Percentiles rank a stretch among this genome's conserved stretches.
Evolutionary conservation across 1,140 invertebrate genomes (phyloP).

Genomic region (Prorops nasuta): DNA sequence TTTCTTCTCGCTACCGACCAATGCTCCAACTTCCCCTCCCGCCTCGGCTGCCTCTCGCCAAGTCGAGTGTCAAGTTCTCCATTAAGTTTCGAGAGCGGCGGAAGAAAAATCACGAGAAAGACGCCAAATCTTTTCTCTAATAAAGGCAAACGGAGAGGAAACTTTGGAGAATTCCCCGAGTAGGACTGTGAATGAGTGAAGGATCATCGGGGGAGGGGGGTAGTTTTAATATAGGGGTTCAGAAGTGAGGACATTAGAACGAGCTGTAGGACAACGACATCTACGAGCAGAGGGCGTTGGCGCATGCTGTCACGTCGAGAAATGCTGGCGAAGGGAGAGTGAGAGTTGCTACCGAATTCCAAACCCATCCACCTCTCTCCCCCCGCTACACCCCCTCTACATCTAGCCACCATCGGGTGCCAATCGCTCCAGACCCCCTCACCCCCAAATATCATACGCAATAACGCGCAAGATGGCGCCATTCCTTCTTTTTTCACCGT

Average conservation of each 20-base stretch:
- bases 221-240: constrained; percentile 30
- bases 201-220: constrained; percentile 4
- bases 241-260: not conserved
- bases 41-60: too few species aligned
- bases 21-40: too few species aligned
- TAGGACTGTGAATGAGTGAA: too few species aligned
- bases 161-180: too few species aligned
- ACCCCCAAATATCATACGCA: constrained; percentile 9
- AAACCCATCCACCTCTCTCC: not conserved
- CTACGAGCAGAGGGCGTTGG: not conserved
- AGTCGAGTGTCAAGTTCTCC: too few species aligned
- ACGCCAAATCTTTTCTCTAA: too few species aligned
- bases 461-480: constrained; percentile 11
- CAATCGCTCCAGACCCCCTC: not conserved
- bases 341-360: constrained; percentile 13
- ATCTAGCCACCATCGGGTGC: not conserved
- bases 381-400: not conserved
- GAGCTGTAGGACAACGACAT: not conserved
- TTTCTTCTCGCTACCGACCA: too few species aligned
- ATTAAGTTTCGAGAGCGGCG: too few species aligned
- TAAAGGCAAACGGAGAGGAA: too few species aligned
- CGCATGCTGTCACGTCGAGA: constrained; percentile 31
- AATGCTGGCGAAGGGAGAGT: constrained; percentile 19
- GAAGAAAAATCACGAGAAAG: too few species aligned
- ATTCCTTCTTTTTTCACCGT: constrained; percentile 2